Percentiles rank a stretch among this genome's conserved stretches.
These are phyloP conservation scores for Amphimedon queenslandica DNA, from an alignment of 37 sponge, comb jelly and placozoan species.

Conservation along the genomic window DNA sequence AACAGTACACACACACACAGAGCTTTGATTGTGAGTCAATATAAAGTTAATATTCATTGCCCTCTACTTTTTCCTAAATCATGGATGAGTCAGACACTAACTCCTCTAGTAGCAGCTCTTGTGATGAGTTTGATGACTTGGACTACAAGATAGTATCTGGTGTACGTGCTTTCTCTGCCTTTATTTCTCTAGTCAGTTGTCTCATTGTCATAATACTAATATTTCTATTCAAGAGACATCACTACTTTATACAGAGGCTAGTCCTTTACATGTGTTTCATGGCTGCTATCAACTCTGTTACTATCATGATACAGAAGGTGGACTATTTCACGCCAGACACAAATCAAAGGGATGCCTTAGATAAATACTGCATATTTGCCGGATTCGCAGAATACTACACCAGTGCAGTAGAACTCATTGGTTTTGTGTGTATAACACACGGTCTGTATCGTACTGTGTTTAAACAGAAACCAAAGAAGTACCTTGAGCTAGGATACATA, in stretches of 20 bases:
- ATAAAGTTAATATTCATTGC: too few relatives aligned
- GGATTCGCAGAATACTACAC: slow-evolving; percentile 41
- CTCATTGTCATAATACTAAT: slow-evolving; percentile 32
- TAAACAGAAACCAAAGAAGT: not conserved
- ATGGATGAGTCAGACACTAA: too few relatives aligned
- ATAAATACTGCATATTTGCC: slow-evolving; percentile 10
- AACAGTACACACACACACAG: too few relatives aligned
- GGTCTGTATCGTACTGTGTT: not conserved
- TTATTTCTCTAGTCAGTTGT: not conserved
- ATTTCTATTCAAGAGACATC: slow-evolving; percentile 72
- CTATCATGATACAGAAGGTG: slow-evolving; percentile 32
- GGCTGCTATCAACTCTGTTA: slow-evolving; percentile 33
- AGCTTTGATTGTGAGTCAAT: too few relatives aligned
- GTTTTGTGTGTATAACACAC: slow-evolving; percentile 16
- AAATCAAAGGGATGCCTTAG: not conserved
- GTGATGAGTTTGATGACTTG: not conserved
- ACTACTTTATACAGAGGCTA: slow-evolving; percentile 72
- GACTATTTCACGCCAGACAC: slow-evolving; percentile 9
- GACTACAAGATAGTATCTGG: not conserved
- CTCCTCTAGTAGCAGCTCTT: not conserved
- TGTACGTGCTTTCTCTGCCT: not conserved
- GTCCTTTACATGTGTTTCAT: slow-evolving; percentile 73
- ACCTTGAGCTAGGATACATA: slow-evolving; percentile 32
- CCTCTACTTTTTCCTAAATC: too few relatives aligned
- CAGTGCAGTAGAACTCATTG: slow-evolving; percentile 14